Conservation (phyloP, 2,797 vertebrate species). For the Aphelocoma californica region DNA sequence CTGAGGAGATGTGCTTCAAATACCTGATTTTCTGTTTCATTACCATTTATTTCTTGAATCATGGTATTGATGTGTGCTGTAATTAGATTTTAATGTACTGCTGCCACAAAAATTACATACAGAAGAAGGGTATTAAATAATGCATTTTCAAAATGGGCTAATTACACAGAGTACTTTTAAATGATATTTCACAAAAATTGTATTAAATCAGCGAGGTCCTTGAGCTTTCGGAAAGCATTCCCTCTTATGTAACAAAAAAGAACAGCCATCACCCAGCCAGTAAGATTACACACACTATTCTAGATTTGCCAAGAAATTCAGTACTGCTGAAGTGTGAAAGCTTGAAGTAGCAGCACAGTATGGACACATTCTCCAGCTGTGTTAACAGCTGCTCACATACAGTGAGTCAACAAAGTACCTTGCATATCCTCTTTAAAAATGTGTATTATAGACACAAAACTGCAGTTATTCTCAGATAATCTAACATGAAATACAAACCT, state of each 20-base stretch:
- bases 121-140: neutral
- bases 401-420: neutral
- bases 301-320: neutral
- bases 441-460: neutral
- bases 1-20: neutral
- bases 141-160: neutral
- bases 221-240: neutral
- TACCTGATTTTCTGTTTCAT: neutral
- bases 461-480: neutral
- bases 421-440: neutral
- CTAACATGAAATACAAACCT: neutral
- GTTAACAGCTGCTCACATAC: neutral
- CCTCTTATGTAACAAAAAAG: neutral
- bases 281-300: neutral
- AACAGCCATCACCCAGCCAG: neutral
- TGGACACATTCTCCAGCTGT: neutral
- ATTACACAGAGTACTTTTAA: neutral
- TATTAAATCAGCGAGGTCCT: neutral
- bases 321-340: neutral
- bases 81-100: neutral
- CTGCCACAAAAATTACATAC: neutral
- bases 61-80: neutral
- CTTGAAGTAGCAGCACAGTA: neutral
- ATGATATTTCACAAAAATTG: neutral
- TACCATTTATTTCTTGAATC: neutral